phyloP scores from a whole-genome alignment of 2,113 vertebrate genomes.

The Picathartes gymnocephalus region DNA sequence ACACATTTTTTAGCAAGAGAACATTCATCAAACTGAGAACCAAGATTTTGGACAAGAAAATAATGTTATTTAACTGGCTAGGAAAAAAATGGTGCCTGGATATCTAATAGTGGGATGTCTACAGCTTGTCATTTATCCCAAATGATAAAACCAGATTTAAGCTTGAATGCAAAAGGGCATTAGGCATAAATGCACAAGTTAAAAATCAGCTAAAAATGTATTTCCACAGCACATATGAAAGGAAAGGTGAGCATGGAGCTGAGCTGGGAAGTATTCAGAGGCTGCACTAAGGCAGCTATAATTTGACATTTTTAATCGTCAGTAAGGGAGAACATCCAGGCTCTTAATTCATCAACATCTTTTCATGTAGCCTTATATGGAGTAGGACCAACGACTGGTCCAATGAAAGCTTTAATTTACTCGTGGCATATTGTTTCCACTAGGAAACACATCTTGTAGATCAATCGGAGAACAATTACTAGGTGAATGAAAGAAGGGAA shows the following conservation, averaged over 20 bases:
- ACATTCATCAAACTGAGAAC: not conserved
- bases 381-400: not conserved
- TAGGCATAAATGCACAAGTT: not conserved
- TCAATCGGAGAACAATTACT: slow-evolving; percentile 38
- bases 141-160: slow-evolving; percentile 9
- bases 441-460: not conserved
- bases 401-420: slow-evolving; percentile 49
- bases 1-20: slow-evolving; percentile 5
- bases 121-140: not conserved
- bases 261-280: not conserved
- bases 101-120: not conserved
- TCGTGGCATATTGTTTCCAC: slow-evolving; percentile 35
- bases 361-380: not conserved
- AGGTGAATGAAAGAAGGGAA: not conserved
- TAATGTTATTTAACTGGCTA: not conserved
- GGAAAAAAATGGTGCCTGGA: not conserved
- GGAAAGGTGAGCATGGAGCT: not conserved
- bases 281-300: not conserved
- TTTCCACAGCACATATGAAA: not conserved
- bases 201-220: not conserved
- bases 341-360: not conserved
- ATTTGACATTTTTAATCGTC: not conserved
- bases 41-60: slow-evolving; percentile 15
- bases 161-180: not conserved
- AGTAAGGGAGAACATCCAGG: not conserved